These are phyloP conservation scores for Odobenus rosmarus DNA, from an alignment of 2,113 vertebrate species.

Conservation along the genomic window DNA sequence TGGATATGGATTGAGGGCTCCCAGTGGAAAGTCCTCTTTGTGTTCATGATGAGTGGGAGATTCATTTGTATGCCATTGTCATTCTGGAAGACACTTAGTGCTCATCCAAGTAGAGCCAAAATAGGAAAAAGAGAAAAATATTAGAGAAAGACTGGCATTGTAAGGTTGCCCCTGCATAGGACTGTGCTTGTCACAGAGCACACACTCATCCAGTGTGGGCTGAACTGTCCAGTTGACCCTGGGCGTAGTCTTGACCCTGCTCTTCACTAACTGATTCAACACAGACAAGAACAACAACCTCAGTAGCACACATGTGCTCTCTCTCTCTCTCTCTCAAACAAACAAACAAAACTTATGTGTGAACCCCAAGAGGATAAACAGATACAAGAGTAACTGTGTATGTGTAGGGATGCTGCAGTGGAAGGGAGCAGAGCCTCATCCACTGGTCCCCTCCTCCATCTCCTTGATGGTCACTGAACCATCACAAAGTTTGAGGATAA, in stretches of 20 bases:
- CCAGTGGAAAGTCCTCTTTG: not conserved
- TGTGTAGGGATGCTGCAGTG: no score
- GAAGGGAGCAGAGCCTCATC: not conserved
- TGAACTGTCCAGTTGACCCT: not conserved
- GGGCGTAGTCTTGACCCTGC: not conserved
- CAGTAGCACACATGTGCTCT: rapidly evolving
- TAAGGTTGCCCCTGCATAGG: not conserved
- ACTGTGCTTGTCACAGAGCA: not conserved
- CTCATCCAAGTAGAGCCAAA: not conserved
- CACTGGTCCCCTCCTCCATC: not conserved
- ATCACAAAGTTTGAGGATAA: not conserved
- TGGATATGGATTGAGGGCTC: not conserved
- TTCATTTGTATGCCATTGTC: not conserved
- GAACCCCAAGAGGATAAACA: not conserved
- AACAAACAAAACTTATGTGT: not conserved
- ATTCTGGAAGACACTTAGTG: not conserved
- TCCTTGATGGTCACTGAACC: not conserved
- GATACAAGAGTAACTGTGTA: not conserved
- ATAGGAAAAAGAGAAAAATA: not conserved
- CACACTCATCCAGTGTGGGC: no score
- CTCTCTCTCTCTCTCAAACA: not conserved
- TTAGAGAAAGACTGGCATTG: not conserved
- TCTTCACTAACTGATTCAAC: not conserved
- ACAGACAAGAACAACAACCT: not conserved
- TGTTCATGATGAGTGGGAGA: not conserved